These are phyloP conservation scores for Oceanodroma leucorhoa DNA, from an alignment of 2,797 vertebrate species.

Conservation along the genomic window DNA sequence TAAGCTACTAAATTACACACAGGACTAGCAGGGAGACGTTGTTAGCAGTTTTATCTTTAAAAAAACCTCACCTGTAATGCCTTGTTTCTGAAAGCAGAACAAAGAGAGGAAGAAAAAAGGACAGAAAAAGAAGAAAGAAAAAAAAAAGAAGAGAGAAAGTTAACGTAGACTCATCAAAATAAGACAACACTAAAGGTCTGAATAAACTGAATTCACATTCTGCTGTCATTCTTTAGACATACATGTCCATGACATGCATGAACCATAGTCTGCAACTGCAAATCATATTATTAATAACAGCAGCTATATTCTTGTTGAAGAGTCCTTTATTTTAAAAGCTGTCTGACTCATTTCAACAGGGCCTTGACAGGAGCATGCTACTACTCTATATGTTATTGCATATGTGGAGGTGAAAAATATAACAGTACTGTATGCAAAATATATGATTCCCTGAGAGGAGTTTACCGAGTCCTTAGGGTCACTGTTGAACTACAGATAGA, in stretches of 20 bases:
- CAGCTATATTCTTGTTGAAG: neutral
- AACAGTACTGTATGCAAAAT: neutral
- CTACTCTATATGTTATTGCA: neutral
- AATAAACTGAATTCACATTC: neutral
- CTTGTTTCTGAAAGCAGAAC: neutral
- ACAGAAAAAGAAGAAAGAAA: neutral
- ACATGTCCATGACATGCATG: neutral
- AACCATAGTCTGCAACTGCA: neutral
- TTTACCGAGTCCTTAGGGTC: neutral
- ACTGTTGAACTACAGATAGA: neutral
- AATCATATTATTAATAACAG: neutral
- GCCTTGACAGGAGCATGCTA: neutral
- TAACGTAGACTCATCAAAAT: neutral
- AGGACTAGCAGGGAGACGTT: neutral
- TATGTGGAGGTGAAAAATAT: neutral
- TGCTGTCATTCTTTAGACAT: neutral
- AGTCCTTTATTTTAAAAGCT: neutral
- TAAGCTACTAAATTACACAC: neutral
- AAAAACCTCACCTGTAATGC: neutral
- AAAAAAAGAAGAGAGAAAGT: neutral
- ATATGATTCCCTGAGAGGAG: neutral
- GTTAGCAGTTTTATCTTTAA: neutral
- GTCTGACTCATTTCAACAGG: neutral
- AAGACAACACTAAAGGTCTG: neutral
- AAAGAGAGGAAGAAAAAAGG: neutral